Base-by-base conservation (phyloP, 2,113 vertebrate species). In the Myanophis thanlyinensis region DNA sequence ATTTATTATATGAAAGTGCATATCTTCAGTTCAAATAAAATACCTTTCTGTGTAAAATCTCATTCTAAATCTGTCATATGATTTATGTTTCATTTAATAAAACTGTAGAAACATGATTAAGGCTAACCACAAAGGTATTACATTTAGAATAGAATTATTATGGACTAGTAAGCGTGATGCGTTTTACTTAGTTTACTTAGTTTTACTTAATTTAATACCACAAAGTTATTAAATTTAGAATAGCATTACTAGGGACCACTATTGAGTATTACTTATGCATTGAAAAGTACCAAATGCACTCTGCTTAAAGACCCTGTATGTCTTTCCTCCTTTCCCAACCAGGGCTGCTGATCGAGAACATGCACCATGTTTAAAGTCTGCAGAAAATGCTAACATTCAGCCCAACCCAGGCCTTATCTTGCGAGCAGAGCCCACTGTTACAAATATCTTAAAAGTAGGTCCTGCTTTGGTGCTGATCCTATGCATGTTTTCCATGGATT, bases 351-450 rank as follows among this genome's bases (percentile, higher is more conserved):
- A 99, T 97, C 98, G 99, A 96, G 98, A 99, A 92, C 98, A 98
- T 0, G 97, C 98, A 18, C 99, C 99, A 0, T 98, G 98, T 95
- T 94, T 98, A 95, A 99, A 99, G 73, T 99, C 99, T 0, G 98
- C 98, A 0, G 99, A 99, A 97, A 99, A 99, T 0, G 98, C 99
- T 90, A 99, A 99, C 94, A 99, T 99, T 96, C 99, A 99, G 95
- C 99, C 99, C 0, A 99, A 99, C 94, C 99, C 99, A 0, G 98
- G 98, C 47, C 98, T 99, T 56, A 99, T 99, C 94, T 98, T 99
- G 52, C 97, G 99, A 49, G 99, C 99, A 0, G 99, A 99, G 95
- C 99, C 99, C 1, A 99, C 99, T 0, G 99, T 99, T 94, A 99
- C 99, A 93, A 99, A 99, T 96, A 99, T 99, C 93, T 98, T 99